These are phyloP conservation scores for Euschistus heros DNA, from an alignment of 1,140 invertebrate genomes.

Conservation along the genomic window DNA sequence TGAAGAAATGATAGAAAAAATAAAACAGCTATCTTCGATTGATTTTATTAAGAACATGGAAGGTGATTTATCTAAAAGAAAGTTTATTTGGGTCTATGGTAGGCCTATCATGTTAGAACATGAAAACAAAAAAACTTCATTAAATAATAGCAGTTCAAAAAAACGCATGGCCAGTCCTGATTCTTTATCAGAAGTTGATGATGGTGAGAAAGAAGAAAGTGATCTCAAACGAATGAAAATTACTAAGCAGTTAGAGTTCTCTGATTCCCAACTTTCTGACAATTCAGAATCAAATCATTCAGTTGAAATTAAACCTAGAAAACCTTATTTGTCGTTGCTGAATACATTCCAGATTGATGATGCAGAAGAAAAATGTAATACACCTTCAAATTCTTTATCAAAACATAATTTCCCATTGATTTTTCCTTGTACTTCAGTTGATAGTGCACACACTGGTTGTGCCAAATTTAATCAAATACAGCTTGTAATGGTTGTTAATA, in stretches of 20 bases:
- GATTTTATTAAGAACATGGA: background rate
- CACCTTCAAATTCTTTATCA: background rate
- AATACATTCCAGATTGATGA: background rate
- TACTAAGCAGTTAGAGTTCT: no score
- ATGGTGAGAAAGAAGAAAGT: no score
- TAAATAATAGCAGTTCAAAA: no score
- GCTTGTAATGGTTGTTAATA: background rate
- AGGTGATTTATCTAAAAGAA: background rate
- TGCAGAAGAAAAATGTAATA: background rate
- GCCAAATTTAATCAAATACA: background rate
- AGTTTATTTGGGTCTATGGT: constrained; percentile 1
- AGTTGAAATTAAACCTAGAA: background rate
- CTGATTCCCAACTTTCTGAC: no score
- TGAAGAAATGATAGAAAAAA: constrained; percentile 3
- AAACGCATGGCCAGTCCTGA: no score
- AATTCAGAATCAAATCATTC: no score
- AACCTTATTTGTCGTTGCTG: background rate
- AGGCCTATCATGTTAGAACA: background rate
- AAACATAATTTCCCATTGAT: background rate
- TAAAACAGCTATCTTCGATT: background rate
- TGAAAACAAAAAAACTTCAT: no score
- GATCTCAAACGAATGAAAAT: no score
- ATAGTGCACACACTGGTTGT: background rate
- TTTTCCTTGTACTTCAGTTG: background rate
- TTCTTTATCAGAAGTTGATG: no score